phyloP scores from a whole-genome alignment of 2,888 invertebrate species.

The Eupithecia dodoneata region DNA sequence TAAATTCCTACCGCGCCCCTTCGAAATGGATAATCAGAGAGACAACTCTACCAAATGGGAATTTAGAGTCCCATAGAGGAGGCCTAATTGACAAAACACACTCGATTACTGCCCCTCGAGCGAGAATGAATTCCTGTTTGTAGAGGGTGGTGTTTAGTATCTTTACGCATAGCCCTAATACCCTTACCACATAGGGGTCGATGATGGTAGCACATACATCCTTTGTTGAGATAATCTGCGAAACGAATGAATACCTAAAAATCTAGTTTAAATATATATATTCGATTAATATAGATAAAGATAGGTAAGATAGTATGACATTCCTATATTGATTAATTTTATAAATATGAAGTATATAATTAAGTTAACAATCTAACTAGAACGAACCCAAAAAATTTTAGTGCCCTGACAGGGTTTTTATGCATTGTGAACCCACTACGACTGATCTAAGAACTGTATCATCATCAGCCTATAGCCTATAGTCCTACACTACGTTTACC shows the following conservation, averaged over 20 bases:
- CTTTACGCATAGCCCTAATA: not conserved
- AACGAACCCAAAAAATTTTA: too few relatives aligned
- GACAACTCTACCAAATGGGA: conserved; percentile 73
- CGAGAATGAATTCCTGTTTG: conserved; percentile 33
- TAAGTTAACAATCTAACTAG: too few relatives aligned
- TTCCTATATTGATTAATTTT: too few relatives aligned
- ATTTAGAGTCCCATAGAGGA: conserved; percentile 69
- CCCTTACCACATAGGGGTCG: not conserved
- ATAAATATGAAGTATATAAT: too few relatives aligned
- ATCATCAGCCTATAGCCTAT: too few relatives aligned
- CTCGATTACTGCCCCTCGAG: conserved; percentile 56
- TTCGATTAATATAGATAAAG: too few relatives aligned
- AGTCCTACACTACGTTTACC: too few relatives aligned
- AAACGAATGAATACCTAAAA: not conserved
- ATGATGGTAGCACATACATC: not conserved
- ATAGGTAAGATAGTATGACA: too few relatives aligned
- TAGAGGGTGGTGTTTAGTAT: conserved; percentile 2
- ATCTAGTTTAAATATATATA: too few relatives aligned
- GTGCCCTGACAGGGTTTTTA: too few relatives aligned
- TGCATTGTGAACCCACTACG: too few relatives aligned
- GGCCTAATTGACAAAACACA: conserved; percentile 77
- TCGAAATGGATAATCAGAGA: conserved; percentile 78
- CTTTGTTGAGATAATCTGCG: not conserved
- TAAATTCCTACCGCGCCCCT: conserved; percentile 72
- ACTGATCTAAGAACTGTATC: too few relatives aligned